Conservation (phyloP, 2,888 invertebrate species). For the Pandemis corylana region DNA sequence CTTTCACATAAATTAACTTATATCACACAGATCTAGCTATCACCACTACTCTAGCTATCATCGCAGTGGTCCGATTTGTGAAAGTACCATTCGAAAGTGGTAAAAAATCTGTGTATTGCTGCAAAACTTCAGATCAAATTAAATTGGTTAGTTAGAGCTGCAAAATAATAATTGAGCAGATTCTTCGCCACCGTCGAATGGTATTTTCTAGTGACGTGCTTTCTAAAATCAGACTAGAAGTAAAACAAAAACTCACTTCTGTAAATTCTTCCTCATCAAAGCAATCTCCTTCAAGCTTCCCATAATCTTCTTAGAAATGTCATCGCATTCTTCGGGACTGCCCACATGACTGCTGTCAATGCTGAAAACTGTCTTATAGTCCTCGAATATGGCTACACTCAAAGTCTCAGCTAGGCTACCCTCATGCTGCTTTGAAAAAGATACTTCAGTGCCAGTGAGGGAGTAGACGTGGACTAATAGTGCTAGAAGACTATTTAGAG, state of each 20-base stretch:
- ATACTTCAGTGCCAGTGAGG: constrained; percentile 84
- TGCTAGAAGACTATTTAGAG: constrained; percentile 84
- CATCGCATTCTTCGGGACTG: constrained; percentile 65
- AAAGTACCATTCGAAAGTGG: too few species aligned
- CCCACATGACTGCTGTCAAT: constrained; percentile 52
- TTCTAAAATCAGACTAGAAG: too few species aligned
- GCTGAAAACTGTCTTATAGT: constrained; percentile 67
- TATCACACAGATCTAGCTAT: too few species aligned
- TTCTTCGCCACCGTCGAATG: too few species aligned
- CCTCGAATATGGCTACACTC: constrained; percentile 84
- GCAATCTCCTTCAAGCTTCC: constrained; percentile 67
- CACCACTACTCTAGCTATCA: too few species aligned
- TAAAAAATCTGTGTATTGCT: too few species aligned
- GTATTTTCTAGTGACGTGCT: too few species aligned
- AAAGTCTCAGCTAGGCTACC: constrained; percentile 77
- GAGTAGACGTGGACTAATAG: constrained; percentile 86
- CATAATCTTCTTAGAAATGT: constrained; percentile 63
- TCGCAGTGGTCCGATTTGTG: too few species aligned
- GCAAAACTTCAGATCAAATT: too few species aligned
- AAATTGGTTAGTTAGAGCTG: too few species aligned
- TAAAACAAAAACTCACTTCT: constrained; percentile 61
- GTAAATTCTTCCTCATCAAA: constrained; percentile 68
- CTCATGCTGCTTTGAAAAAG: constrained; percentile 82
- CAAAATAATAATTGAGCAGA: too few species aligned
- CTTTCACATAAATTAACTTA: too few species aligned